phyloP scores from a whole-genome alignment of 2,797 vertebrate genomes.

The Myotis daubentonii region DNA sequence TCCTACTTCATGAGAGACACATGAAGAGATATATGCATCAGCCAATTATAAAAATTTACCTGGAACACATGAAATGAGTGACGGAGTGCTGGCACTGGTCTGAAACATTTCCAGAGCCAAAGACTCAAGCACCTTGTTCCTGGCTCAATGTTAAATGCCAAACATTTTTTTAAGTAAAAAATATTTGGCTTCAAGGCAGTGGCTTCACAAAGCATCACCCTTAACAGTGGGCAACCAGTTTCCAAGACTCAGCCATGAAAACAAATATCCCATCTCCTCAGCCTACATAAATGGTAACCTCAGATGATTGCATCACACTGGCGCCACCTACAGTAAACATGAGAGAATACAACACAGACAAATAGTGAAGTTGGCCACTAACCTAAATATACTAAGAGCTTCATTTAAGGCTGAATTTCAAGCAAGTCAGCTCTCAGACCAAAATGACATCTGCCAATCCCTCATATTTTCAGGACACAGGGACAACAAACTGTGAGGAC shows the following conservation, averaged over 20 bases:
- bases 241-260: neutral
- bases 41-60: neutral
- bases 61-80: neutral
- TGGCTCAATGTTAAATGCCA: neutral
- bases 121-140: slow-evolving; percentile 39
- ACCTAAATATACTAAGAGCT: neutral
- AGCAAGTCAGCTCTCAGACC: neutral
- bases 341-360: neutral
- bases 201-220: slow-evolving; percentile 11
- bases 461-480: neutral
- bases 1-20: slow-evolving; percentile 54
- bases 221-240: neutral
- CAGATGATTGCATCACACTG: neutral
- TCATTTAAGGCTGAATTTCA: neutral
- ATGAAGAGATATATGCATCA: neutral
- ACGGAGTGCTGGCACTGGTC: neutral
- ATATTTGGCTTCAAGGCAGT: neutral
- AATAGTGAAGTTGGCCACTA: neutral
- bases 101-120: neutral
- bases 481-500: neutral
- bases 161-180: neutral
- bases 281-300: neutral
- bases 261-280: neutral
- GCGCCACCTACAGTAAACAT: neutral
- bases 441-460: slow-evolving; percentile 1